Base-by-base conservation (phyloP, 2,113 vertebrate species). In the Anser brachyrhynchus region DNA sequence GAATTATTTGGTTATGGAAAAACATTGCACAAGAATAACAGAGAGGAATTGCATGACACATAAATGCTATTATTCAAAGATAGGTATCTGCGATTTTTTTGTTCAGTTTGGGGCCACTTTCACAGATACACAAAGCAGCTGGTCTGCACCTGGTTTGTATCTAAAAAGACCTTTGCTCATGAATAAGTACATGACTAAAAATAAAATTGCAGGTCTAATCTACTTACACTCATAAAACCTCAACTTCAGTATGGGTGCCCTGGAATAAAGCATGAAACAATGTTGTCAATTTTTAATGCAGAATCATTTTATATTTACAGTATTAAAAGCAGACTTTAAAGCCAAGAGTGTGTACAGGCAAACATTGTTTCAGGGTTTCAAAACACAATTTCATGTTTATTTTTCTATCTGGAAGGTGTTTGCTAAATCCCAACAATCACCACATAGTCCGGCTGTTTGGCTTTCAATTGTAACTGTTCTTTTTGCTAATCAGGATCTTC, bases 351-450 rank as follows among this genome's bases (percentile, higher is more conserved):
- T 84, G 46, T 58, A 26, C 4, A 71, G 43, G 31, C 72, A 90
- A 61, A 80, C 81, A 39, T 71, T 90, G 62, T 93, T 76, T 88
- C 19, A 51, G 22, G n/a, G 44, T 11, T 80, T 77, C n/a, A 84
- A 92, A 92, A 87, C 54, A 70, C 7, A 62, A 69, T 87, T 82
- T 80, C 2, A 0, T 80, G 78, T 90, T 95, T 91, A 83, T 95
- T 95, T 96, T 93, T 95, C 90, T 90, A 84, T 93, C 93, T 97
- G 92, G 67, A 95, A 83, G 64, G 58, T 88, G 64, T 13, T 33
- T 70, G 87, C 39, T 95, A 88, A 57, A 66, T 90, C 67, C 55
- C 1, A 1, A 46, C 26, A 62, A 44, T 70, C 71, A 86, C 20
- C 78, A 28, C 16, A 31, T 37, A 29, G 51, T 62, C 84, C 92